Evolutionary conservation across 1,140 invertebrate genomes (phyloP), one percentile per base, ranked within the genome.

Genomic region (Scaptomyza graminum): DNA sequence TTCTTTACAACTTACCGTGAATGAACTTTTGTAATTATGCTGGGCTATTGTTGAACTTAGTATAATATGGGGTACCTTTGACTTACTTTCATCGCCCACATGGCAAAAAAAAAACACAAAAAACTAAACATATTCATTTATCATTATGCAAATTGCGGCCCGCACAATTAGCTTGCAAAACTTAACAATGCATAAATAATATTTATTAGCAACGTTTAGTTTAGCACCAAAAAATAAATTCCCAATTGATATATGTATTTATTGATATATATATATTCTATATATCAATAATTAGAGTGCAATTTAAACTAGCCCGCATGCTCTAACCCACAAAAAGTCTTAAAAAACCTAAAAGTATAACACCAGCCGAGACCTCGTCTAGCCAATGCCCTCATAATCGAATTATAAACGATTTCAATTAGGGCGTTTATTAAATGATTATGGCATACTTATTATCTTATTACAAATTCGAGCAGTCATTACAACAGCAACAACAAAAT

Each of bases 381-480:
- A 65, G 46, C 47, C 50, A 59, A 15, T 37, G 60, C 72, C 76
- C 80, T 78, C 80, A 84, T 67, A 66, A 62, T 74, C 63, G 28
- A 74, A 5, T 5, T 78, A 77, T 87, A 70, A 85, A 87, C 81
- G 85, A 75, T 87, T 85, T 85, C 81, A 85, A 87, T 85, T 85
- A 87, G 65, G 81, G 81, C 81, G 82, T 87, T 85, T 87, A 72
- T 72, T 81, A 81, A 87, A 87, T 85, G 82, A 85, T 85, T 81
- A 85, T 85, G 81, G 81, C 77, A 79, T 75, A 77, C 74, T 85
- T 87, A 81, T 81, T 52, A 56, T 46, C 66, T 63, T 78, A 81
- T 85, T 87, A 85, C 82, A 77, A 72, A 81, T 85, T 62, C 5
- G 52, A 76, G 65, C 62, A 75, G 75, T 75, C 61, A 70, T 71